Conservation (phyloP, 2,113 vertebrate genomes). For the Alligator mississippiensis region DNA sequence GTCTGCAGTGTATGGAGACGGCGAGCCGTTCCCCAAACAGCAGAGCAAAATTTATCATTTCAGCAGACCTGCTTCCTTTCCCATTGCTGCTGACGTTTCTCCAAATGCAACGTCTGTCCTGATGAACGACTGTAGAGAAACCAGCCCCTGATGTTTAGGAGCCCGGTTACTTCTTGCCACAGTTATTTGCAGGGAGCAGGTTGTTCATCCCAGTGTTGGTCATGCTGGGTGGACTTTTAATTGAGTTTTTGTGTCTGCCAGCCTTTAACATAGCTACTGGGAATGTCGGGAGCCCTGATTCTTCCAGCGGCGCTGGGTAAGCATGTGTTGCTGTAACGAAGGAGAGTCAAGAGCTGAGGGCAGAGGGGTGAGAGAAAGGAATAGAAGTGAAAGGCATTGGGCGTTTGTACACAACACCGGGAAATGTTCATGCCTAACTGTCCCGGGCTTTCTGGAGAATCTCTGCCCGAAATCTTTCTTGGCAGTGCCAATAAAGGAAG, state of each 20-base stretch:
- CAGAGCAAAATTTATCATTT: neutral
- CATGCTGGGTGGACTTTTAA: neutral
- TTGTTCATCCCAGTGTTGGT: neutral
- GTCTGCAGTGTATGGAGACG: neutral
- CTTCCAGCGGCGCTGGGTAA: neutral
- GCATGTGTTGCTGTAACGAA: no score
- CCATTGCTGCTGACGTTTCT: accelerated
- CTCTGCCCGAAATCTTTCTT: neutral
- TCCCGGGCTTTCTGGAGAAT: neutral
- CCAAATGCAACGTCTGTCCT: neutral
- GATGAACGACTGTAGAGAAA: neutral
- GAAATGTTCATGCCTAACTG: neutral
- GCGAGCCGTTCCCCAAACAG: accelerated
- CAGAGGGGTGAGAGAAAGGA: neutral
- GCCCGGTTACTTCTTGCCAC: neutral
- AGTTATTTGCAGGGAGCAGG: neutral
- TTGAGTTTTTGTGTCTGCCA: neutral
- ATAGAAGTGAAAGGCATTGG: neutral
- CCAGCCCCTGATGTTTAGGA: neutral
- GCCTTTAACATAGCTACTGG: neutral
- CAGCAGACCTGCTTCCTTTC: neutral
- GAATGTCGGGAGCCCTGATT: neutral
- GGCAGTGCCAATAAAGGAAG: neutral
- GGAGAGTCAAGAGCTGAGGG: neutral
- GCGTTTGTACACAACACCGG: no score